Evolutionary conservation across 2,113 vertebrate species (phyloP).

Genomic region (Eptesicus fuscus): DNA sequence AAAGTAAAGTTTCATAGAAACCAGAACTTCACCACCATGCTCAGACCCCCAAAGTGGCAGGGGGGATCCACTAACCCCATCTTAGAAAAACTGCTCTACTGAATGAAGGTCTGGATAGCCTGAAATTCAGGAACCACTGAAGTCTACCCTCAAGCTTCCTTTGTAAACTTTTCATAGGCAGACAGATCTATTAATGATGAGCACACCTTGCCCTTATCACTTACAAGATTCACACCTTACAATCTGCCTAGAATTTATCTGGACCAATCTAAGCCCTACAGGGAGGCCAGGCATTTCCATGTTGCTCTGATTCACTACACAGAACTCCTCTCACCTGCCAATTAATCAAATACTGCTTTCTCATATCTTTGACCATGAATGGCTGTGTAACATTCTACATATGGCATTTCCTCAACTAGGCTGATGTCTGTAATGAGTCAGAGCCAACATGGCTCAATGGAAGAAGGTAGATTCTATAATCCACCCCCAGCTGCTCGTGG

Average conservation of each 20-base stretch:
- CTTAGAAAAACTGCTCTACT: neutral
- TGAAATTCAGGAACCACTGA: neutral
- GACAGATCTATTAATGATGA: too few relatives aligned
- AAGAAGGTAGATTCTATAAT: neutral
- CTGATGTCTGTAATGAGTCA: neutral
- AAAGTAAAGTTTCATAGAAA: neutral
- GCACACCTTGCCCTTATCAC: neutral
- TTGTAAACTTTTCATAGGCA: neutral
- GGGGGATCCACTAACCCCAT: neutral
- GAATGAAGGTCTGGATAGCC: neutral
- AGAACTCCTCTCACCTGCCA: neutral
- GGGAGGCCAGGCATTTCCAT: neutral
- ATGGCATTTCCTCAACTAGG: fast-evolving
- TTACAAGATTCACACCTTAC: neutral
- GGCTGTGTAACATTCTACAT: neutral
- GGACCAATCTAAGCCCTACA: neutral
- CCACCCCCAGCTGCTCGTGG: neutral
- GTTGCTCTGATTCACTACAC: neutral
- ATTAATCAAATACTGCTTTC: fast-evolving
- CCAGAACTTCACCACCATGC: neutral
- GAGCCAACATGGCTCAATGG: neutral
- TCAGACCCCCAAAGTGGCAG: neutral
- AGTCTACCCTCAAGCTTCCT: neutral
- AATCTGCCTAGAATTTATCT: neutral
- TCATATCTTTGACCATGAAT: neutral